A percentile compares a stretch with the other conserved stretches of the same genome.
phyloP scores from a whole-genome alignment of 2,797 vertebrate species.

The Heliangelus exortis region DNA sequence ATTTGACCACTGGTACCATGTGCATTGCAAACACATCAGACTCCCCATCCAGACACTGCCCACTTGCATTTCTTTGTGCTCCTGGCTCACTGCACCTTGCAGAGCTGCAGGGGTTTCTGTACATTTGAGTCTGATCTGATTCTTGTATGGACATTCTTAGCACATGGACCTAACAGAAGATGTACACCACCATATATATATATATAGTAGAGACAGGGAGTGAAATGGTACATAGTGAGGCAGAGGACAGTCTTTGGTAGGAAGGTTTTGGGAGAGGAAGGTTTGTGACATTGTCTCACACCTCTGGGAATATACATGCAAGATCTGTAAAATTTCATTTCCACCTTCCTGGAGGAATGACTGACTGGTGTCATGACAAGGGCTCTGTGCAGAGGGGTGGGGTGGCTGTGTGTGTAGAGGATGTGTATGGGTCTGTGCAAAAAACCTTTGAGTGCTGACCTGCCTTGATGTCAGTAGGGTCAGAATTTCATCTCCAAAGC shows the following conservation, averaged over 20 bases:
- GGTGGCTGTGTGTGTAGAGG: not conserved
- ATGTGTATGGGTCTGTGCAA: not conserved
- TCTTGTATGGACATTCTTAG: not conserved
- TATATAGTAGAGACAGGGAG: not conserved
- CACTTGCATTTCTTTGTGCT: not conserved
- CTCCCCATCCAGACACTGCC: not conserved
- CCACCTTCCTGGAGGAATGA: not conserved
- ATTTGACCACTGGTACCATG: constrained; percentile 19
- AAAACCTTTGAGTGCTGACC: not conserved
- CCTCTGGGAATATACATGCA: not conserved
- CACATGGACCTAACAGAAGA: not conserved
- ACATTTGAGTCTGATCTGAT: not conserved
- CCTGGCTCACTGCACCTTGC: not conserved
- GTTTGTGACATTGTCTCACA: not conserved
- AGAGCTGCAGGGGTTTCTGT: not conserved
- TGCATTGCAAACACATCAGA: not conserved
- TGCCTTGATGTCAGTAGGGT: not conserved
- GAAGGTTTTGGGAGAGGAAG: not conserved
- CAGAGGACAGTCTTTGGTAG: not conserved
- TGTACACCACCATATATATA: rapidly evolving
- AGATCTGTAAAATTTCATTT: not conserved
- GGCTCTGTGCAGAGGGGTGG: not conserved
- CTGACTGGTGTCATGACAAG: not conserved
- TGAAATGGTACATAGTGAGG: not conserved
- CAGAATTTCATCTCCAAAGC: not conserved